Base-by-base conservation (phyloP, 2,113 vertebrate genomes). In the Ciconia maguari region DNA sequence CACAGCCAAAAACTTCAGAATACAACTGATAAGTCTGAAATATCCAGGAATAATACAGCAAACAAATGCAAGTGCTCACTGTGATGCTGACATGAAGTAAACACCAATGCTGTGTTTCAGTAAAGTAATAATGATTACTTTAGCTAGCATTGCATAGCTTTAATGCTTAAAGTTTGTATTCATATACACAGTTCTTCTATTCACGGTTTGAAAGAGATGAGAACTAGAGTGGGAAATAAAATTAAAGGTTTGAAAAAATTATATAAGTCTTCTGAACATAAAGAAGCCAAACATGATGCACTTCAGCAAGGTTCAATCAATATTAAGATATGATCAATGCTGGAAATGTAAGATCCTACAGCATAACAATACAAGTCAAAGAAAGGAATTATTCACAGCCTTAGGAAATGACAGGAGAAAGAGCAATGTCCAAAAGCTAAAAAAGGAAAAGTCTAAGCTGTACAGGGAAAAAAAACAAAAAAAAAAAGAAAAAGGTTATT, bases 381-480 rank as follows among this genome's bases (percentile, higher is more conserved):
- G 6, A 44, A 61, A 62, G 7, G 8, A 74, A 17, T 25, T 84
- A 57, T 54, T 57, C 16, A 18, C 9, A 87, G 4, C 9, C 14
- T 51, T 57, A 68, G 38, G 57, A 69, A 44, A 24, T 9, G 10
- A 24, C 16, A 87, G 7, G 5, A 32, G 22, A 64, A 86, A 54
- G n/a, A 81, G 2, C 20, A 55, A 48, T 3, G 8, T 1, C 5
- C 18, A 66, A 83, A 77, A 74, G 7, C 1, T 13, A 36, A 42
- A 64, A 49, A 21, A 60, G 0, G 9, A 65, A 19, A 68, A 72
- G 1, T 34, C 16, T 1, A 5, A 60, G 44, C 6, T 48, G 10
- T n/a, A 69, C 0, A 12, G 14, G 25, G 2, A 6, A 38, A 10
- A 42, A 3, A 17, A 38, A 8, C 8, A 38, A 8, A 38, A 38